A percentile compares a stretch with the other conserved stretches of the same genome.
Evolutionary conservation across 2,113 vertebrate species (phyloP).

Genomic region (Actinemys pallida): DNA sequence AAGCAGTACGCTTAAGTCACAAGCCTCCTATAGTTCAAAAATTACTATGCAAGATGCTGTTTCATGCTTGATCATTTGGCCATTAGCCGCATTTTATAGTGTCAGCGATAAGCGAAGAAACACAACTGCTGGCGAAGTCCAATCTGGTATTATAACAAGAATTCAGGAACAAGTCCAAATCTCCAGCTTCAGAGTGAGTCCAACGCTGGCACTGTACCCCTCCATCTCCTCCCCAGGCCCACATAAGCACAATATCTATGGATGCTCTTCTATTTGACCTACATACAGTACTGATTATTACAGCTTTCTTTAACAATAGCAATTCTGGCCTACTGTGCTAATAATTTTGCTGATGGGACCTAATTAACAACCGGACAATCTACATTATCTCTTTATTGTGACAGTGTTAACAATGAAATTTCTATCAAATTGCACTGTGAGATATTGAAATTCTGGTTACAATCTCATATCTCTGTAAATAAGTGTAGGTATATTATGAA

Average conservation of each 20-base stretch:
- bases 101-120: neutral
- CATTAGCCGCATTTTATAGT: neutral
- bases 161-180: slow-evolving; percentile 8
- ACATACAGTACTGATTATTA: slow-evolving; percentile 72
- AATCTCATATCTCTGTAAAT: neutral
- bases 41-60: neutral
- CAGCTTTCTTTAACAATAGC: slow-evolving; percentile 60
- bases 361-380: slow-evolving; percentile 66
- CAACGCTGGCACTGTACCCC: slow-evolving; percentile 9
- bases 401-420: slow-evolving; percentile 62
- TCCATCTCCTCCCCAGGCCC: slow-evolving; percentile 15
- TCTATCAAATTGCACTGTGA: slow-evolving; percentile 22
- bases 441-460: neutral
- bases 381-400: slow-evolving; percentile 48
- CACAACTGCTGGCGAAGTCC: neutral
- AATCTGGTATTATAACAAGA: neutral
- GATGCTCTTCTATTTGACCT: slow-evolving; percentile 69
- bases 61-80: neutral
- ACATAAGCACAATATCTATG: slow-evolving; percentile 37
- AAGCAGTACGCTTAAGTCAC: neutral
- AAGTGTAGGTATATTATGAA: neutral
- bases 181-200: neutral
- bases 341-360: slow-evolving; percentile 63
- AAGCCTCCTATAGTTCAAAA: fast-evolving
- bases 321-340: slow-evolving; percentile 68